Conservation (phyloP, 2,113 vertebrate genomes). For the Anguilla rostrata region DNA sequence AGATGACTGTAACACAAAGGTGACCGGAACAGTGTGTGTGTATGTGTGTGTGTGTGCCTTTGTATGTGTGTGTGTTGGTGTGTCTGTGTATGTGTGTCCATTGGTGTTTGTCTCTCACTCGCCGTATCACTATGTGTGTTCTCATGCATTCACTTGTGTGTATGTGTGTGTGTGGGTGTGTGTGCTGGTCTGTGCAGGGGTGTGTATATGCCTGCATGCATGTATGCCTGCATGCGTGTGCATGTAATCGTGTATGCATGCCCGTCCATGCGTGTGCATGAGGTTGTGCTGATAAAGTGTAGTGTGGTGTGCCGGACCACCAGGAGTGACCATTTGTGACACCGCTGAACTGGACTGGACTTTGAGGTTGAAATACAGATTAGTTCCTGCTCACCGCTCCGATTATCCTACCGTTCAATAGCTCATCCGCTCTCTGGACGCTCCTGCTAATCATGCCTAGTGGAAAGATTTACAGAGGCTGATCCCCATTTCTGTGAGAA, state of each 20-base stretch:
- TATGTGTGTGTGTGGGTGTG: slow-evolving; percentile 1
- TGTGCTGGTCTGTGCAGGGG: not conserved
- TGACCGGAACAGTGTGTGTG: not conserved
- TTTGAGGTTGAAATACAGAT: not conserved
- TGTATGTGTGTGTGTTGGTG: not conserved
- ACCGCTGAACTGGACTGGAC: not conserved
- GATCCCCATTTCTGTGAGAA: not conserved
- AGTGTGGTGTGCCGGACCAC: no score
- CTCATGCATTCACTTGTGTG: not conserved
- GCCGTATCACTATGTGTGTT: not conserved
- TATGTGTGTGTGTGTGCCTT: not conserved
- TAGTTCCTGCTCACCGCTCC: not conserved
- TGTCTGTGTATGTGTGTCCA: slow-evolving; percentile 8
- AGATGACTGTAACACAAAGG: slow-evolving; percentile 12
- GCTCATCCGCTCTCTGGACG: not conserved
- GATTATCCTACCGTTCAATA: not conserved
- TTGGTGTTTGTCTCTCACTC: not conserved
- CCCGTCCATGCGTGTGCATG: not conserved
- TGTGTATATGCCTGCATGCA: not conserved
- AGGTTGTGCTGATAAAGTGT: no score
- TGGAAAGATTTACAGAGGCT: not conserved
- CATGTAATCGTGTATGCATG: not conserved
- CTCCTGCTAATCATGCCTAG: not conserved
- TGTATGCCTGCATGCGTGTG: not conserved
- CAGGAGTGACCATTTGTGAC: no score